Evolutionary conservation across 2,113 vertebrate genomes (phyloP).

Genomic region (Pandion haliaetus): DNA sequence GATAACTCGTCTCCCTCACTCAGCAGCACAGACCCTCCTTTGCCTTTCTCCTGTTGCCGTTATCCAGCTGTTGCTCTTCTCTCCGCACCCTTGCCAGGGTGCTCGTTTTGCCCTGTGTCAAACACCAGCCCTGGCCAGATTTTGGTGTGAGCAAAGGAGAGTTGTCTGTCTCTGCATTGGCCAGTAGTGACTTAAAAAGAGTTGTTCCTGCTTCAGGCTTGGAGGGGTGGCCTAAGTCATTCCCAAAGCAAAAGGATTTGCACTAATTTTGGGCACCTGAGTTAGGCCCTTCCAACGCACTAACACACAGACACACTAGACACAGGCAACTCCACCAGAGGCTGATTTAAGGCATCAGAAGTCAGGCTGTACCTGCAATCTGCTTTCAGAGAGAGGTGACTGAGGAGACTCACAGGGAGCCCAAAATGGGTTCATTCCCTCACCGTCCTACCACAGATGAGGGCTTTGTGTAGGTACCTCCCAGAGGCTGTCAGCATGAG

Average conservation of each 20-base stretch:
- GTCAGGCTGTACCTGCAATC: not conserved
- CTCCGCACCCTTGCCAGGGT: accelerated
- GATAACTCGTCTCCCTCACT: not conserved
- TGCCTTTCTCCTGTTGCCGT: not conserved
- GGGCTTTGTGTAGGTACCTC: not conserved
- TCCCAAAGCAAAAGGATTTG: not conserved
- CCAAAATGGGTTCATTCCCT: not conserved
- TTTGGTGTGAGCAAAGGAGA: not conserved
- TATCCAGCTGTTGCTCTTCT: not conserved
- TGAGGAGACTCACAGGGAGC: not conserved
- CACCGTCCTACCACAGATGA: accelerated
- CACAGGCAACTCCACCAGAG: not conserved
- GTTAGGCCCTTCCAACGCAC: not conserved
- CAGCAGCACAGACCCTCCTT: not conserved
- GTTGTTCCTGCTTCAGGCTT: not conserved
- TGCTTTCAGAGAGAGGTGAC: not conserved
- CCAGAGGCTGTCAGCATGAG: not conserved
- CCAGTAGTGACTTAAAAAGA: not conserved
- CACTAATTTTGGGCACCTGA: not conserved
- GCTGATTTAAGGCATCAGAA: not conserved
- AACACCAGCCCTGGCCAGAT: not conserved
- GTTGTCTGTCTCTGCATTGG: not conserved
- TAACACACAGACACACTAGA: not conserved
- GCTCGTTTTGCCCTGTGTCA: not conserved
- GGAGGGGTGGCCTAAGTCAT: not conserved